phyloP scores from a whole-genome alignment of 2,113 vertebrate species.

The Lonchura striata region DNA sequence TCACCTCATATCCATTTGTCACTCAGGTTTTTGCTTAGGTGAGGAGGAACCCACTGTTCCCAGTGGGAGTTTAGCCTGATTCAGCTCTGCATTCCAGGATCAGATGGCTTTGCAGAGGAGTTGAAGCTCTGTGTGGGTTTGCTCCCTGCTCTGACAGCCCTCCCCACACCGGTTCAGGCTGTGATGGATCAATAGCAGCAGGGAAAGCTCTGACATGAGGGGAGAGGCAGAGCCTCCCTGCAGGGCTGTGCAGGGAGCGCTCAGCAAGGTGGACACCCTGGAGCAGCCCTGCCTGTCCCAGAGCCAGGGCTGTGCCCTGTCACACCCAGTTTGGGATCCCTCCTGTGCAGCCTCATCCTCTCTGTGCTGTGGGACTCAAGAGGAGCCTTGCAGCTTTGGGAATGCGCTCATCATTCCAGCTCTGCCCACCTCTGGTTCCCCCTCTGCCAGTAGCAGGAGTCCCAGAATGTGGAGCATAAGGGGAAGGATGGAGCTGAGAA shows the following conservation, averaged over 20 bases:
- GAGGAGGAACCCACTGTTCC: not conserved
- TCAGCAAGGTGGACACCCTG: not conserved
- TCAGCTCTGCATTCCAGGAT: not conserved
- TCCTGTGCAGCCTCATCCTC: not conserved
- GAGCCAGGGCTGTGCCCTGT: not conserved
- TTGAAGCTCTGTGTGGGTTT: not conserved
- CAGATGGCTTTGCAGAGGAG: not conserved
- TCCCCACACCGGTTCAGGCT: not conserved
- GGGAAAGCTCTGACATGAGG: not conserved
- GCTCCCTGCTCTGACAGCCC: not conserved
- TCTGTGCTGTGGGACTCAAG: not conserved
- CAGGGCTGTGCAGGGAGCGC: not conserved
- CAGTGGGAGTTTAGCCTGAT: not conserved
- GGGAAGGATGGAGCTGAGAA: not conserved
- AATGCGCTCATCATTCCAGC: not conserved
- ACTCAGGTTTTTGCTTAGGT: not conserved
- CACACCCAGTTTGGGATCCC: not conserved
- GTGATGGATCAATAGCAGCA: not conserved
- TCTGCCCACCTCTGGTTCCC: not conserved
- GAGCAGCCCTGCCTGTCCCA: not conserved
- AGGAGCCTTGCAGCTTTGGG: not conserved
- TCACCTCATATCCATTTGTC: not conserved
- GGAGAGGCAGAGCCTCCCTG: constrained; percentile 26
- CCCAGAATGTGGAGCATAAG: not conserved
- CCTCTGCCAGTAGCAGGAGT: not conserved